Conservation (phyloP, 2,113 vertebrate genomes). For the Nicator chloris region DNA sequence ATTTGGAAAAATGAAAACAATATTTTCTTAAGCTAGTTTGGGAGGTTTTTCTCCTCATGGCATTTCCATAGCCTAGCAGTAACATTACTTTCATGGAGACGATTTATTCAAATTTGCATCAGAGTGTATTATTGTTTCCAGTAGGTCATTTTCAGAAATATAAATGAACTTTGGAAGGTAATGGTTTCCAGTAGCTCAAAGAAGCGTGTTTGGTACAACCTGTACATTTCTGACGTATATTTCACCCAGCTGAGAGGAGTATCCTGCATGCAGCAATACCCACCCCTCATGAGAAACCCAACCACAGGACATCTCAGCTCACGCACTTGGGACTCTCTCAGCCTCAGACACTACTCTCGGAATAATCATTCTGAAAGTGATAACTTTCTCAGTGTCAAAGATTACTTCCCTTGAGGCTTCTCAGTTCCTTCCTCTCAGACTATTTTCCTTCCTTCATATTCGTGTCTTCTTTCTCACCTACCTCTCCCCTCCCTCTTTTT, state of each 20-base stretch:
- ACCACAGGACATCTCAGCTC: neutral
- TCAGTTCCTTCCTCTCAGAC: slow-evolving; percentile 8
- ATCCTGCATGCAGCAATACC: neutral
- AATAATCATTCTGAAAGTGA: slow-evolving; percentile 19
- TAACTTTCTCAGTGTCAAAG: slow-evolving; percentile 3
- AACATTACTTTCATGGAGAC: neutral
- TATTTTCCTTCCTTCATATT: neutral
- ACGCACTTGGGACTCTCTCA: neutral
- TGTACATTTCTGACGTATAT: neutral
- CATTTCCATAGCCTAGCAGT: neutral
- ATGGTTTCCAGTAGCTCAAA: neutral
- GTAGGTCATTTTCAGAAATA: neutral
- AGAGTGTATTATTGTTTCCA: neutral
- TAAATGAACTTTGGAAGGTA: neutral
- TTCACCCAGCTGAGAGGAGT: neutral
- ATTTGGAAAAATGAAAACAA: neutral
- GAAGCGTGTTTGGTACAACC: neutral
- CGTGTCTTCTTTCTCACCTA: neutral
- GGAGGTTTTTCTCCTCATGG: neutral
- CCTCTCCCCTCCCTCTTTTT: neutral
- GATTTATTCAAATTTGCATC: neutral
- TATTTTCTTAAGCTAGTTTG: neutral
- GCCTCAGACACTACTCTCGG: neutral
- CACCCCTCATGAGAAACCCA: neutral
- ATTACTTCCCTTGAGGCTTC: slow-evolving; percentile 29